phyloP scores from a whole-genome alignment of 2,888 invertebrate genomes.

The Ochropacha duplaris region DNA sequence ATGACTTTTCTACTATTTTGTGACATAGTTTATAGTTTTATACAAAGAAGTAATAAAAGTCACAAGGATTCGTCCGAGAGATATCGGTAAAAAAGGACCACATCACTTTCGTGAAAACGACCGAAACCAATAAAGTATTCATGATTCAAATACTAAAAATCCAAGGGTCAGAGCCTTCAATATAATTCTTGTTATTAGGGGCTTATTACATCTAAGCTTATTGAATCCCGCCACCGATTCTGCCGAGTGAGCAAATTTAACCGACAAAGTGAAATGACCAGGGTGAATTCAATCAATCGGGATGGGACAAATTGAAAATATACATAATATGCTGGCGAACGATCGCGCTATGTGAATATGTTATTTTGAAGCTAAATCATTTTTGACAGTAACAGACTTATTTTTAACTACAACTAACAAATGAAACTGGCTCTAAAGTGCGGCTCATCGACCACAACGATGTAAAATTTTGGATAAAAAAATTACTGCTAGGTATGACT shows the following conservation, averaged over 20 bases:
- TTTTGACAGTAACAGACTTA: no score
- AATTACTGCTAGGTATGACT: no score
- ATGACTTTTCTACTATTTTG: no score
- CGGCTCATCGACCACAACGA: no score
- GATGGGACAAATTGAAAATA: conserved; percentile 17
- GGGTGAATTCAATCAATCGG: conserved; percentile 33
- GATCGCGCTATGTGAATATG: neutral
- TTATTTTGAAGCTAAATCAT: no score
- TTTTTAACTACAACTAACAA: no score
- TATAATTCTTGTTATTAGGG: conserved; percentile 10
- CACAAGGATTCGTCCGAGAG: neutral
- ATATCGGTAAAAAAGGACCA: neutral
- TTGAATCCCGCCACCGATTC: conserved; percentile 15
- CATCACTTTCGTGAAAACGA: neutral
- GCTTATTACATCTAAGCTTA: conserved; percentile 19
- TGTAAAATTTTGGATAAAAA: no score
- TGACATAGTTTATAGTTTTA: no score
- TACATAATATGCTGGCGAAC: conserved; percentile 7
- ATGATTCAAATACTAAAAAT: neutral
- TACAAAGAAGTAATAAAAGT: no score
- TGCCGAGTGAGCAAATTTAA: conserved; percentile 31
- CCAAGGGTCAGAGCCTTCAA: neutral
- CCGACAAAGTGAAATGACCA: conserved; percentile 28
- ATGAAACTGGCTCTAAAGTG: no score
- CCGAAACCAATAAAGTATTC: neutral